A percentile compares a stretch with the other conserved stretches of the same genome.
Conservation (phyloP, 2,113 vertebrate genomes). For the Caretta caretta region DNA sequence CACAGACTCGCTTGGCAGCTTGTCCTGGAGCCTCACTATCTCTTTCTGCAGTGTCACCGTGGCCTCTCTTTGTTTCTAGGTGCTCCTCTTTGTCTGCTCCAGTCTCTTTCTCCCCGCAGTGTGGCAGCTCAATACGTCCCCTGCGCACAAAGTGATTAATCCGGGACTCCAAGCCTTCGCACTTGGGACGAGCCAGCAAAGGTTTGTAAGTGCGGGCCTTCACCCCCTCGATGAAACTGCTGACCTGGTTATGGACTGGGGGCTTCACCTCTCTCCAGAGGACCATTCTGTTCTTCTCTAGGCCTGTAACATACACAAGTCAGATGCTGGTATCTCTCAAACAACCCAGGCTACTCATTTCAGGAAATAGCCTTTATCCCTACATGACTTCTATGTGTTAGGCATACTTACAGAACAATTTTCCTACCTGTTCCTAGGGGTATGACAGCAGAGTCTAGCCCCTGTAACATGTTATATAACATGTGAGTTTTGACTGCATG, state of each 20-base stretch:
- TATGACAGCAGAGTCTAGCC: slow-evolving; percentile 75
- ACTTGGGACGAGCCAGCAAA: slow-evolving; percentile 88
- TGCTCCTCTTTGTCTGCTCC: neutral
- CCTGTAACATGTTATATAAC: slow-evolving; percentile 86
- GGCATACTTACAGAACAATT: neutral
- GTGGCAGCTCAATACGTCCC: slow-evolving; percentile 83
- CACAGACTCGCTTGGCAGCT: slow-evolving; percentile 72
- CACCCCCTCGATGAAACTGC: slow-evolving; percentile 89
- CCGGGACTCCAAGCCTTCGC: slow-evolving; percentile 91
- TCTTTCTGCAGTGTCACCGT: slow-evolving; percentile 59
- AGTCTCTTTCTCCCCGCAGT: slow-evolving; percentile 19
- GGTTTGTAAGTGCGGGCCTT: slow-evolving; percentile 88
- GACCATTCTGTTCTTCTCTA: neutral
- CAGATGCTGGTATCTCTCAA: neutral
- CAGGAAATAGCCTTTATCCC: neutral
- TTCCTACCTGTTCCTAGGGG: slow-evolving; percentile 53
- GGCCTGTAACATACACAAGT: slow-evolving; percentile 11
- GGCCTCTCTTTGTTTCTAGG: slow-evolving; percentile 41
- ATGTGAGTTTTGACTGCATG: slow-evolving; percentile 86
- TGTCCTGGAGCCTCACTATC: slow-evolving; percentile 61
- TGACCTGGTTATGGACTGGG: slow-evolving; percentile 59
- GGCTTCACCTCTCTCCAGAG: slow-evolving; percentile 67
- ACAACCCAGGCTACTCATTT: neutral
- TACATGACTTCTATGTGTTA: neutral
- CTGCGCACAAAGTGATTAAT: slow-evolving; percentile 90